These are phyloP conservation scores for Phymastichus coffea DNA, from an alignment of 1,140 invertebrate species.

Conservation along the genomic window DNA sequence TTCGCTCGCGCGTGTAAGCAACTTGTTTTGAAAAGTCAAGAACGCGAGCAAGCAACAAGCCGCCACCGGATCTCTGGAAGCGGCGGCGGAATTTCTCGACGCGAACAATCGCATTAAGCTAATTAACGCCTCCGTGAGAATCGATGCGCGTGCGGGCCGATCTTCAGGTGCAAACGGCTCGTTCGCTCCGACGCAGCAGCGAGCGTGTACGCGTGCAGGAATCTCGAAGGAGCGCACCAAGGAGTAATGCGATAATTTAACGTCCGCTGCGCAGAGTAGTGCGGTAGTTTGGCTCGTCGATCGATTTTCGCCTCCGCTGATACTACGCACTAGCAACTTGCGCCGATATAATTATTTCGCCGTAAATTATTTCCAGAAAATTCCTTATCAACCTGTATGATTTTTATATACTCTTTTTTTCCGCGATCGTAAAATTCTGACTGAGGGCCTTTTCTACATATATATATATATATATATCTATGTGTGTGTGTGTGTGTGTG, in stretches of 20 bases:
- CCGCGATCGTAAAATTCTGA: too few species aligned
- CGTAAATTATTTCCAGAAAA: neutral
- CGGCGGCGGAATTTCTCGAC: neutral
- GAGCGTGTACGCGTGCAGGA: too few species aligned
- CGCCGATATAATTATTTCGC: neutral
- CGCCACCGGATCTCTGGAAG: neutral
- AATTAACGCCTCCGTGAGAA: conserved; percentile 30
- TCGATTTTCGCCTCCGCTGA: too few species aligned
- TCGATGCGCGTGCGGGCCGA: conserved; percentile 14
- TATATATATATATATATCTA: too few species aligned
- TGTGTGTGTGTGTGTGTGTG: too few species aligned
- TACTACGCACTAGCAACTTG: too few species aligned
- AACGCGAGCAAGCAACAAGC: neutral
- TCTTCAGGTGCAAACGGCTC: conserved; percentile 12
- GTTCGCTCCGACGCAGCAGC: too few species aligned
- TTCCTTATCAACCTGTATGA: too few species aligned
- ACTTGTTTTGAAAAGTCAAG: neutral
- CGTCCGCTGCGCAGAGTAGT: neutral
- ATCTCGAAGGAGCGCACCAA: conserved; percentile 26
- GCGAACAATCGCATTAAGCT: conserved; percentile 31
- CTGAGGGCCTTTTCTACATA: too few species aligned
- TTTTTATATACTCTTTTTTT: too few species aligned
- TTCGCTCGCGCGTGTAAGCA: neutral
- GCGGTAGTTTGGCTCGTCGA: neutral
- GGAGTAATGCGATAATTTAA: conserved; percentile 4